A percentile compares a stretch with the other conserved stretches of the same genome.
Evolutionary conservation across 2,888 invertebrate species (phyloP).

Genomic region (Elegia similella): DNA sequence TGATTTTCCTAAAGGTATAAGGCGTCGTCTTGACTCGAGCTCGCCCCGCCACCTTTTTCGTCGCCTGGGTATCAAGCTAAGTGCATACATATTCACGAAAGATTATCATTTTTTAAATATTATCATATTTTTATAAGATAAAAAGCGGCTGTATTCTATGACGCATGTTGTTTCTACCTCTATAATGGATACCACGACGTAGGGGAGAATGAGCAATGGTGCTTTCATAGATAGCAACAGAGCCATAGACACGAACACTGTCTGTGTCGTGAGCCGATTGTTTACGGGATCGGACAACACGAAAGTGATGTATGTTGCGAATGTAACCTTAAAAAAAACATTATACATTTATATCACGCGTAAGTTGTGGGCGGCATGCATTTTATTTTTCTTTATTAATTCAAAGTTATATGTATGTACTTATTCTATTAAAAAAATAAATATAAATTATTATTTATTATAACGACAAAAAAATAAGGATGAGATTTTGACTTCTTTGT

Average conservation of each 20-base stretch:
- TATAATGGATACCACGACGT: slow-evolving; percentile 1
- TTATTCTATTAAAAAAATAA: neutral
- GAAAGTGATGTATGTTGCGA: slow-evolving; percentile 84
- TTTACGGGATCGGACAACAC: slow-evolving; percentile 84
- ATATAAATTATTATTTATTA: neutral
- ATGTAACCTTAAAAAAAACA: slow-evolving; percentile 84
- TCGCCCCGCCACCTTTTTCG: slow-evolving; percentile 8
- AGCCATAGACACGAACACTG: slow-evolving; percentile 92
- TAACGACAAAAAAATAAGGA: too few relatives aligned
- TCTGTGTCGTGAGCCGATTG: slow-evolving; percentile 89
- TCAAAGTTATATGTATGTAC: neutral
- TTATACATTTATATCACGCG: slow-evolving; percentile 15
- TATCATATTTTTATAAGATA: slow-evolving; percentile 1
- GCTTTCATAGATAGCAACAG: slow-evolving; percentile 77
- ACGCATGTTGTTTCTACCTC: slow-evolving; percentile 1
- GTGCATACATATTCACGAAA: neutral
- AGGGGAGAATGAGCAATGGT: neutral
- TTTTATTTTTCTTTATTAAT: neutral
- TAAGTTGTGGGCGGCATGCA: neutral
- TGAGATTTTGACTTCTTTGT: too few relatives aligned
- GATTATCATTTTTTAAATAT: neutral
- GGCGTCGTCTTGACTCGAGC: neutral
- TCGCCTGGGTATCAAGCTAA: neutral
- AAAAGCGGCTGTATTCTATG: neutral
- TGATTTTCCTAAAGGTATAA: neutral